Conservation (phyloP, 1,140 invertebrate species). For the Olivierus martensii region DNA sequence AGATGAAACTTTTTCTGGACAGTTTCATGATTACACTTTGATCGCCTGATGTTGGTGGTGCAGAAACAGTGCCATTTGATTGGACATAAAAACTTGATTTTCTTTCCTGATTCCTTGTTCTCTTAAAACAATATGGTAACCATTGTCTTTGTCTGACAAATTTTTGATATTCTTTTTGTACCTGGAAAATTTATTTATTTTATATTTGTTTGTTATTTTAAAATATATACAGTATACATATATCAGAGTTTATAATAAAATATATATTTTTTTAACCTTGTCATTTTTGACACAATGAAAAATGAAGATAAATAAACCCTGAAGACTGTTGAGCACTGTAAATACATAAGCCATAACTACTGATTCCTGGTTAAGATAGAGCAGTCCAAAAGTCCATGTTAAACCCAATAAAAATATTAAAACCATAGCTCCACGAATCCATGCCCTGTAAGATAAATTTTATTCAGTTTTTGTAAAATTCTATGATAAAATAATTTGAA, state of each 20-base stretch:
- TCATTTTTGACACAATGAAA: constrained; percentile 92
- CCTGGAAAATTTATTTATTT: neutral
- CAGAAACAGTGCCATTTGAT: constrained; percentile 1
- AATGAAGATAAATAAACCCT: constrained; percentile 89
- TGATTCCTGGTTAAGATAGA: constrained; percentile 69
- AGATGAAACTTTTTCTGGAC: too few species aligned
- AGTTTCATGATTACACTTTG: neutral
- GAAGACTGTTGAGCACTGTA: constrained; percentile 76
- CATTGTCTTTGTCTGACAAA: neutral
- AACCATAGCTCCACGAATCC: constrained; percentile 70
- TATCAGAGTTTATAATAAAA: neutral
- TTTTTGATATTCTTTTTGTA: constrained; percentile 5
- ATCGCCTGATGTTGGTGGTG: neutral
- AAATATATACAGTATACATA: neutral
- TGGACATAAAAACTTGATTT: constrained; percentile 5
- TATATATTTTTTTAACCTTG: constrained; percentile 44
- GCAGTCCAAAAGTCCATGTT: constrained; percentile 77
- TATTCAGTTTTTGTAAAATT: too few species aligned
- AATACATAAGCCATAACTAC: constrained; percentile 83
- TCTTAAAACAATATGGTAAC: constrained; percentile 1
- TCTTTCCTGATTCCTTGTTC: neutral
- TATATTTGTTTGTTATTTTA: too few species aligned
- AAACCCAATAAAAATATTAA: constrained; percentile 70
- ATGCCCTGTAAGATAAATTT: constrained; percentile 45
- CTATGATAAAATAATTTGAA: too few species aligned